phyloP scores from a whole-genome alignment of 2,113 vertebrate species.

The Petrocephalus zakoni region DNA sequence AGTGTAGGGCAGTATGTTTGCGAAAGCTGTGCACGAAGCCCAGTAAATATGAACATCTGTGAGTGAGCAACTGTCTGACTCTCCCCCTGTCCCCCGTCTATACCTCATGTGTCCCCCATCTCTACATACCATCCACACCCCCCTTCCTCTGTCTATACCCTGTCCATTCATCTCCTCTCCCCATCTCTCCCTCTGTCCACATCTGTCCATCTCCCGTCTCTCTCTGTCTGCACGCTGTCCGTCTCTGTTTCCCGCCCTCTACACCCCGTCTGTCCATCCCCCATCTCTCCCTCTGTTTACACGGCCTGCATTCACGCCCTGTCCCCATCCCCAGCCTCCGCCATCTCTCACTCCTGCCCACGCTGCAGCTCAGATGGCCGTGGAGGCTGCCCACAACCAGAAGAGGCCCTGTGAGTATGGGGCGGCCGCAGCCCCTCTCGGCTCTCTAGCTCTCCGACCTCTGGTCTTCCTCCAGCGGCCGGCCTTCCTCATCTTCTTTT shows the following conservation, averaged over 20 bases:
- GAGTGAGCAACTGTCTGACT: neutral
- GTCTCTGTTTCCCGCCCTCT: too few relatives aligned
- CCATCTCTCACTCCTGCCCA: conserved; percentile 62
- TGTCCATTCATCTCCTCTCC: neutral
- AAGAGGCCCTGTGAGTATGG: conserved; percentile 73
- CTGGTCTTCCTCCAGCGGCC: neutral
- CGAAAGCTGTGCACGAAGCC: neutral
- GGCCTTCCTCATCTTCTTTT: neutral
- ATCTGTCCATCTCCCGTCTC: too few relatives aligned
- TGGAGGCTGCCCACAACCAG: conserved; percentile 77
- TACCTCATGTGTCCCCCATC: too few relatives aligned
- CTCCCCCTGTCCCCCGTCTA: neutral
- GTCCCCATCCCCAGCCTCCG: conserved; percentile 34
- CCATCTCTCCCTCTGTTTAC: neutral
- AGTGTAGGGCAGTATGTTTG: neutral
- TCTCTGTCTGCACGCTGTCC: too few relatives aligned
- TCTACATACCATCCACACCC: too few relatives aligned
- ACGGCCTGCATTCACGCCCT: neutral
- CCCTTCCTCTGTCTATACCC: neutral
- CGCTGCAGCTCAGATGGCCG: conserved; percentile 70
- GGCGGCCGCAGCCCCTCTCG: neutral
- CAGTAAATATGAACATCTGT: neutral
- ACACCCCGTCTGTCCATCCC: neutral
- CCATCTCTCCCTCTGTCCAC: neutral
- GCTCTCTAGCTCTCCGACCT: neutral